Evolutionary conservation across 2,113 vertebrate genomes (phyloP).

Genomic region (Brienomyrus brachyistius): DNA sequence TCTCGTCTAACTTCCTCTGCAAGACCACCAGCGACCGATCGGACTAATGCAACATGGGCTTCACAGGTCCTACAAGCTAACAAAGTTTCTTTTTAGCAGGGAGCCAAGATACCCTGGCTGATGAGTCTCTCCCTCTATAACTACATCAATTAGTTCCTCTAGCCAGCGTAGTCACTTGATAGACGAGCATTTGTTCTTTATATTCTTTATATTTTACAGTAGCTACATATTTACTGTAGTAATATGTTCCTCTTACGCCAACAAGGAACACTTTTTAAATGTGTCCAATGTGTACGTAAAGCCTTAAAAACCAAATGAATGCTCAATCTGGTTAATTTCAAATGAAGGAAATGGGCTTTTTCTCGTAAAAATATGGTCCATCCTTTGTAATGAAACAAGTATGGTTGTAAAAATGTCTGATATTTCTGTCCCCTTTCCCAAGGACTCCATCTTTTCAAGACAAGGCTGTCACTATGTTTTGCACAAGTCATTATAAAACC

Average conservation of each 20-base stretch:
- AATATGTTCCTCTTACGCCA: background rate
- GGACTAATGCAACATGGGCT: background rate
- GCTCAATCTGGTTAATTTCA: background rate
- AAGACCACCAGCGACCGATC: background rate
- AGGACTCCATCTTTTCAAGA: background rate
- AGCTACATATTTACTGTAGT: background rate
- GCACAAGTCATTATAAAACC: background rate
- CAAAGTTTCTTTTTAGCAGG: background rate
- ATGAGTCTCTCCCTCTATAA: background rate
- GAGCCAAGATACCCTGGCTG: background rate
- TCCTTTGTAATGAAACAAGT: background rate
- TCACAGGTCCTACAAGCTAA: background rate
- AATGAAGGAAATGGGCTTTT: background rate
- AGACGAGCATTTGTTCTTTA: background rate
- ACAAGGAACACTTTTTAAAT: background rate
- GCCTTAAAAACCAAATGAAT: background rate
- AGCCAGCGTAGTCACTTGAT: background rate
- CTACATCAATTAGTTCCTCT: background rate
- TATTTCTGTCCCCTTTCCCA: background rate
- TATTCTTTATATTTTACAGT: background rate
- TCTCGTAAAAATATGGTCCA: background rate
- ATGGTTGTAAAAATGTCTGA: background rate
- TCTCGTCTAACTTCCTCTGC: background rate
- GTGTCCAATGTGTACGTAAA: background rate
- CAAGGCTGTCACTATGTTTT: conserved; percentile 20